Base-by-base conservation (phyloP, 2,797 vertebrate species). In the Threskiornis aethiopicus region DNA sequence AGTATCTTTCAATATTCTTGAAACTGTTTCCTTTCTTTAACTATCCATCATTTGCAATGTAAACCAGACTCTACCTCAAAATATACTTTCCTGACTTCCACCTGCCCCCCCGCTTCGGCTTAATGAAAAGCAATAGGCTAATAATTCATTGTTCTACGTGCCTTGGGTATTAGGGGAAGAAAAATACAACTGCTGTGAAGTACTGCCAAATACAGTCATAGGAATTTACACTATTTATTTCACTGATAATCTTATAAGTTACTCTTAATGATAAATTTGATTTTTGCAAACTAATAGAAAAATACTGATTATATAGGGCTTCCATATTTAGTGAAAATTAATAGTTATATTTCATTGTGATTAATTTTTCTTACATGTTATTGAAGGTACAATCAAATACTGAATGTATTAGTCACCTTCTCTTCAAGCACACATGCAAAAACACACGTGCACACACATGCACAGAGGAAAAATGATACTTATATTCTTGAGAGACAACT, bases 341-440 rank as follows among this genome's bases (percentile, higher is more conserved):
- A 94, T 96, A 96, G 84, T 92, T 96, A 69, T 89, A 84, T 47
- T 87, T 83, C 73, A 26, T 86, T 93, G 55, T 58, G 58, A 90
- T 87, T 96, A 93, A 85, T 94, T 97, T 57, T 91, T 97, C 83
- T 89, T 92, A 90, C 44, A 86, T 46, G 35, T 85, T 91, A 79
- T 79, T 95, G 84, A 96, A 89, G 37, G 20, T 72, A 89, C 37
- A 96, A 89, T 72, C 39, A 97, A 91, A 92, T 92, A 90, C 62
- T 94, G 79, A 96, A 96, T 67, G 37, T 46, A 52, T 88, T 41
- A 41, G 9, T 41, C 18, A 65, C 9, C 67, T 88, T 88, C 65
- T 75, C 3, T 87, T 67, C 84, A 89, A 80, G 8, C 17, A 42
- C 39, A 44, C 2, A 13, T 4, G 4, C 13, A 58, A 47, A 78